Evolutionary conservation across 2,113 vertebrate species (phyloP).

Genomic region (Sigmodon hispidus): DNA sequence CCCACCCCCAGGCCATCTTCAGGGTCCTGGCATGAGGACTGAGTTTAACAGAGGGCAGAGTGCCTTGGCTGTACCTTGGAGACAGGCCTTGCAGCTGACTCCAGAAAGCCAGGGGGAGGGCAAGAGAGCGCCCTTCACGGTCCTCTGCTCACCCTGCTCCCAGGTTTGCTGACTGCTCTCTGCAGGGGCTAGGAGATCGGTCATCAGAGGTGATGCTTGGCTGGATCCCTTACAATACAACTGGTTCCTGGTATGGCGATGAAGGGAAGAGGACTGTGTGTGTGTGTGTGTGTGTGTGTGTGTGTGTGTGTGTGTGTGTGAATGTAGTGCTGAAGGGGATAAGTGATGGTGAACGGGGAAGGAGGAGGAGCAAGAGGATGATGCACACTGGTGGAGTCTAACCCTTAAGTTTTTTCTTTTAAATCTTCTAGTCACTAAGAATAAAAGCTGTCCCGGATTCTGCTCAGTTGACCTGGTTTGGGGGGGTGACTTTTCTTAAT

Average conservation of each 20-base stretch:
- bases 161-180: neutral
- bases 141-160: neutral
- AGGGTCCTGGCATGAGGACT: neutral
- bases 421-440: neutral
- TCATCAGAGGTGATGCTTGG: neutral
- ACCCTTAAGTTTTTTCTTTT: neutral
- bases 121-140: neutral
- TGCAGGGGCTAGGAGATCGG: neutral
- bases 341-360: neutral
- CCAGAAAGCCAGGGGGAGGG: neutral
- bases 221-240: neutral
- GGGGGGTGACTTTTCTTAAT: neutral
- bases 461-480: neutral
- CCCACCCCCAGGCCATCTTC: neutral
- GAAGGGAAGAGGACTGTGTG: no score
- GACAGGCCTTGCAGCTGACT: neutral
- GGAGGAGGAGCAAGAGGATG: neutral
- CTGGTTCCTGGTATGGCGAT: neutral
- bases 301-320: no score
- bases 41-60: neutral
- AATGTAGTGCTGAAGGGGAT: neutral
- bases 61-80: neutral
- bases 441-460: neutral
- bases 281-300: no score
- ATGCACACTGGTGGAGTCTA: neutral